Conservation (phyloP, 2,888 invertebrate species). For the Catocala sponsa region DNA sequence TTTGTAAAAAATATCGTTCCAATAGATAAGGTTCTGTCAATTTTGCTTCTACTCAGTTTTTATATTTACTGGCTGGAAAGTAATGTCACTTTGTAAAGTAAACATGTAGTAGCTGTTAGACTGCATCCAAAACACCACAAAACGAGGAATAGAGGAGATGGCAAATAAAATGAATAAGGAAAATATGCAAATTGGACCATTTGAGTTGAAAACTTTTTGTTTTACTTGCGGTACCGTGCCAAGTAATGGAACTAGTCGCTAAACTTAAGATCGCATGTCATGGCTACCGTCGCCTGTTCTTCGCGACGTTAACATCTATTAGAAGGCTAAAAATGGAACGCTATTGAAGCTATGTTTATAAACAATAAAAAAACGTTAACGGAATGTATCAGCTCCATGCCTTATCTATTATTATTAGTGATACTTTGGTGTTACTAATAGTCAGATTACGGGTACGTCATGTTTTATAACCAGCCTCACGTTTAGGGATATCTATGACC, state of each 20-base stretch:
- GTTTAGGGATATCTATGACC: conserved; percentile 53
- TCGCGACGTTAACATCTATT: conserved; percentile 25
- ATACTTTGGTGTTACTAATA: neutral
- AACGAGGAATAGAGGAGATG: neutral
- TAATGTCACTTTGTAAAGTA: neutral
- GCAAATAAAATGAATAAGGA: conserved; percentile 42
- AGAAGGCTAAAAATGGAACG: conserved; percentile 20
- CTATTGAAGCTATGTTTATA: conserved; percentile 32
- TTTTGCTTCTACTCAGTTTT: neutral
- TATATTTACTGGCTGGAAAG: neutral
- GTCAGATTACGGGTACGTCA: conserved; percentile 6
- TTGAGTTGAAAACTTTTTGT: conserved; percentile 36
- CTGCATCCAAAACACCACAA: neutral
- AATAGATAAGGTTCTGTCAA: neutral
- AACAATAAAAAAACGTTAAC: conserved; percentile 25
- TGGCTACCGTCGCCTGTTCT: conserved; percentile 21
- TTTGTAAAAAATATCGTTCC: neutral
- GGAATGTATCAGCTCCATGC: conserved; percentile 13
- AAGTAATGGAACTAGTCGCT: neutral
- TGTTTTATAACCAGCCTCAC: conserved; percentile 8
- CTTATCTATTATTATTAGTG: conserved; percentile 22
- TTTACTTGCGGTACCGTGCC: conserved; percentile 19
- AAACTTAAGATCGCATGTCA: conserved; percentile 36
- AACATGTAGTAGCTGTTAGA: neutral
- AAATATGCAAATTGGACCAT: conserved; percentile 52